A percentile compares a stretch with the other conserved stretches of the same genome.
Evolutionary conservation across 2,888 invertebrate species (phyloP).

Genomic region (Drosophila sordidapex): DNA sequence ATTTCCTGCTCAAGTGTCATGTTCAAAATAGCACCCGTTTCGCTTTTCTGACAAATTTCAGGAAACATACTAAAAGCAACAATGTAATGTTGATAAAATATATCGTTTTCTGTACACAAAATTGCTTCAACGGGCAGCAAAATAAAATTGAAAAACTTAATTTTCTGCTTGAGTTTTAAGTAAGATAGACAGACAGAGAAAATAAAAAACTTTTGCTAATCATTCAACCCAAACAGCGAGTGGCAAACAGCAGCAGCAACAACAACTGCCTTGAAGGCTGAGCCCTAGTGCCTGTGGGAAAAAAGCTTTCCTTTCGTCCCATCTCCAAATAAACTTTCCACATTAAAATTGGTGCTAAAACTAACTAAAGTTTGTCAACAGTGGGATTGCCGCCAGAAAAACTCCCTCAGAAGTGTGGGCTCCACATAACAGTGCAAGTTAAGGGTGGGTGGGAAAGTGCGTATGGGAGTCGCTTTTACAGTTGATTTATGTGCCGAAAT

Average conservation of each 20-base stretch:
- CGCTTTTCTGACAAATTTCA: background rate
- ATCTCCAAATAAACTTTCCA: constrained; percentile 52
- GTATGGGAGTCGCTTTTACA: constrained; percentile 28
- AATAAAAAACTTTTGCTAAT: constrained; percentile 71
- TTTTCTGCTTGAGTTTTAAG: constrained; percentile 58
- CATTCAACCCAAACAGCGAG: constrained; percentile 60
- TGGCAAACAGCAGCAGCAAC: constrained; percentile 17
- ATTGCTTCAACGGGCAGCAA: constrained; percentile 16
- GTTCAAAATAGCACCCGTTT: constrained; percentile 1
- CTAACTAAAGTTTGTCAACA: constrained; percentile 69
- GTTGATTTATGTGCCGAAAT: constrained; percentile 64
- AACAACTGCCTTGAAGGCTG: constrained; percentile 28
- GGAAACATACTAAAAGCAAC: background rate
- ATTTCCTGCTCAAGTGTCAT: constrained; percentile 12
- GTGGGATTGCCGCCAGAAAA: constrained; percentile 16
- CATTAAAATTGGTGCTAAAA: constrained; percentile 79
- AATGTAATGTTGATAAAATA: constrained; percentile 6
- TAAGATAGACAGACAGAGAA: constrained; percentile 43
- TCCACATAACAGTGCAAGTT: background rate
- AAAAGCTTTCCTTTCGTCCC: constrained; percentile 36
- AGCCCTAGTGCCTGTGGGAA: constrained; percentile 17
- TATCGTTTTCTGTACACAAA: background rate
- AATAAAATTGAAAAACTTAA: constrained; percentile 43
- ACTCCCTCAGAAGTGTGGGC: background rate
- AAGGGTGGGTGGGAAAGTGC: constrained; percentile 2